Percentiles rank a stretch among this genome's conserved stretches.
Evolutionary conservation across 2,888 invertebrate species (phyloP).

Genomic region (Melanargia galathea): DNA sequence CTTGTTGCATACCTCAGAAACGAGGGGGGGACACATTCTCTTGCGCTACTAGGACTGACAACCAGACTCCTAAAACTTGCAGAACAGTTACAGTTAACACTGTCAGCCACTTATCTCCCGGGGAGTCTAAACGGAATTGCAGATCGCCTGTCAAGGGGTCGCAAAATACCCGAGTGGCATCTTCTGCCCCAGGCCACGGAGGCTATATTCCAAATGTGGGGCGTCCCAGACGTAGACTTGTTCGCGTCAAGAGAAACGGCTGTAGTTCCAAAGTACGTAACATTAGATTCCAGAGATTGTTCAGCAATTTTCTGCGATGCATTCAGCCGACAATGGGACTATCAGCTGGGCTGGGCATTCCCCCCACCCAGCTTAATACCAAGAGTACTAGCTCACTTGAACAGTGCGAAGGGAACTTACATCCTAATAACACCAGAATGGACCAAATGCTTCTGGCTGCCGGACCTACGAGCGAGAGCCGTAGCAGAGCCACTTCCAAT

Average conservation of each 20-base stretch:
- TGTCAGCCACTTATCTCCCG: too few species aligned
- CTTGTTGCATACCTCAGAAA: slow-evolving; percentile 44
- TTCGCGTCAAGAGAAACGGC: slow-evolving; percentile 27
- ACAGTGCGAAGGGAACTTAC: slow-evolving; percentile 33
- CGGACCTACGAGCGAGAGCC: slow-evolving; percentile 46
- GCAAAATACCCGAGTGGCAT: too few species aligned
- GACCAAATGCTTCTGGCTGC: slow-evolving; percentile 47
- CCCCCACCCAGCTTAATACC: slow-evolving; percentile 34
- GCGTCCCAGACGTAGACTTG: slow-evolving; percentile 28
- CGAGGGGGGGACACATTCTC: slow-evolving; percentile 48
- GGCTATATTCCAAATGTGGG: slow-evolving; percentile 33
- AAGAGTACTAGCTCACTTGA: slow-evolving; percentile 36
- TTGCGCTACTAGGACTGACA: slow-evolving; percentile 37
- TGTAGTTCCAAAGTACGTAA: too few species aligned
- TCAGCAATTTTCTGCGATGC: slow-evolving; percentile 37
- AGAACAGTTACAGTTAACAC: slow-evolving; percentile 19
- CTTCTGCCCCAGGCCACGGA: too few species aligned
- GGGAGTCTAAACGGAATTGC: too few species aligned
- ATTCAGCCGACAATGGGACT: slow-evolving; percentile 38
- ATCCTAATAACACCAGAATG: slow-evolving; percentile 46
- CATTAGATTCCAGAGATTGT: slow-evolving; percentile 27
- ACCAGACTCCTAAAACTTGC: slow-evolving; percentile 32
- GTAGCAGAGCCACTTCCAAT: slow-evolving; percentile 39
- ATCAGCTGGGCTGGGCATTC: slow-evolving; percentile 39
- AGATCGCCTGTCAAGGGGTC: too few species aligned